phyloP scores from a whole-genome alignment of 2,113 vertebrate genomes.

The Zosterops borbonicus region DNA sequence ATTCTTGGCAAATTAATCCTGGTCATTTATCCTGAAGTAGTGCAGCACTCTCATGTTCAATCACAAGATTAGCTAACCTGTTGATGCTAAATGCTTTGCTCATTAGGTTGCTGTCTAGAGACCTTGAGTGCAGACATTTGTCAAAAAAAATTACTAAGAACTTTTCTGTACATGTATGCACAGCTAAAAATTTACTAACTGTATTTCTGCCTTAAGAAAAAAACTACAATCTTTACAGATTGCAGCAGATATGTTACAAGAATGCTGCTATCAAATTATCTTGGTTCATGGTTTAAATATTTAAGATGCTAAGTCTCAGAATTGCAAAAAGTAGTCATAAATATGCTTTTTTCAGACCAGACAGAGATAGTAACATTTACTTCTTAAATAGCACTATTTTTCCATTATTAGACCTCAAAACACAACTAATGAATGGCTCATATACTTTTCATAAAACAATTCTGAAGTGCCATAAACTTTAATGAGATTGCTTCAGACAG shows the following conservation, averaged over 20 bases:
- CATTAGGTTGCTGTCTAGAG: constrained; percentile 38
- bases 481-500: background rate
- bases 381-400: background rate
- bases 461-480: background rate
- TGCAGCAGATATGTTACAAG: background rate
- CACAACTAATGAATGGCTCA: background rate
- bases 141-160: constrained; percentile 48
- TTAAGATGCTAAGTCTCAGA: background rate
- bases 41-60: constrained; percentile 4
- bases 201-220: background rate
- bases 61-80: constrained; percentile 50
- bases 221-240: background rate
- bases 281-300: background rate
- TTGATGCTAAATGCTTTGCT: constrained; percentile 51
- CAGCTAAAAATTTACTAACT: background rate
- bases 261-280: background rate
- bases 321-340: background rate
- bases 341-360: background rate
- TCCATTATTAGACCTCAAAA: background rate
- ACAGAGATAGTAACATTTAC: background rate
- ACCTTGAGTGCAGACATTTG: constrained; percentile 2
- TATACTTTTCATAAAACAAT: background rate
- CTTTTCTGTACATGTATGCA: background rate
- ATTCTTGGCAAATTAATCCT: constrained; percentile 38
- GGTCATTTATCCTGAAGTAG: constrained; percentile 5